phyloP scores from a whole-genome alignment of 2,888 invertebrate species.

The Xestobium rufovillosum region DNA sequence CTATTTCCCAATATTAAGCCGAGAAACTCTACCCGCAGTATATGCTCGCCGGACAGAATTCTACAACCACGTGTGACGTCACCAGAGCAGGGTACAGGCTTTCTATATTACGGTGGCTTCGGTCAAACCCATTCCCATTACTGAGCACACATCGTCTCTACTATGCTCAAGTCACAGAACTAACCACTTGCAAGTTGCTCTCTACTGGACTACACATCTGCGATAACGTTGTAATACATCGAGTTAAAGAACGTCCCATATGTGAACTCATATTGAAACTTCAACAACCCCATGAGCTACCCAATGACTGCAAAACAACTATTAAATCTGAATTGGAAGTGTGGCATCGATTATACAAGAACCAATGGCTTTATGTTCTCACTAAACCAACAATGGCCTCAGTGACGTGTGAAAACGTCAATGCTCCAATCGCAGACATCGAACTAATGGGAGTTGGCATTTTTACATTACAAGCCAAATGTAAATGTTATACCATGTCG shows the following conservation, averaged over 20 bases:
- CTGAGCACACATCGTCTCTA: constrained; percentile 11
- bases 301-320: no score
- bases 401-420: background rate
- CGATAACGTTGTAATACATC: constrained; percentile 5
- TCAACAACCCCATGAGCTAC: background rate
- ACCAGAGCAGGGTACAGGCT: no score
- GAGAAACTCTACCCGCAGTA: no score
- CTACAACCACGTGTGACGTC: no score
- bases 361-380: constrained; percentile 1
- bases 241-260: constrained; percentile 9
- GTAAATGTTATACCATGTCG: constrained; percentile 1
- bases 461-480: background rate
- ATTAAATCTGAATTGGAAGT: no score
- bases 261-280: constrained; percentile 14
- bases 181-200: constrained; percentile 10
- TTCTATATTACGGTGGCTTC: no score
- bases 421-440: background rate
- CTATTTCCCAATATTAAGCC: no score
- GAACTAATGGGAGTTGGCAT: background rate
- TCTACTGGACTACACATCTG: constrained; percentile 6
- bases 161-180: constrained; percentile 12
- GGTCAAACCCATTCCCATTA: no score
- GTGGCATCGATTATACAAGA: no score
- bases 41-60: no score
- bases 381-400: background rate